Evolutionary conservation across 1,140 invertebrate genomes (phyloP).

Genomic region (Macrostomum lignano): DNA sequence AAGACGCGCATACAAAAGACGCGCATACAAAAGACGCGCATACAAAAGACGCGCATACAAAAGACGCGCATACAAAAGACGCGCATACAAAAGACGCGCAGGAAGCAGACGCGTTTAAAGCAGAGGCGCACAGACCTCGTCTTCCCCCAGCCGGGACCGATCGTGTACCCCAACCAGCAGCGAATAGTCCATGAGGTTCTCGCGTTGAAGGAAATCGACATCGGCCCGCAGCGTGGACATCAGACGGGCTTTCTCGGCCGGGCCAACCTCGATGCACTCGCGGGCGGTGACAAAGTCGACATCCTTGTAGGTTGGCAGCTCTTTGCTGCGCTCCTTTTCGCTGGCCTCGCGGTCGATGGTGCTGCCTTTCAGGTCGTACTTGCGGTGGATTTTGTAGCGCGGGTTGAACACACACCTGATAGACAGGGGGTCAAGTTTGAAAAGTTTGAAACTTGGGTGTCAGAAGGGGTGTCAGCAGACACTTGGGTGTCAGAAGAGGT

Average conservation of each 20-base stretch:
- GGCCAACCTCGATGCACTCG: constrained; percentile 64
- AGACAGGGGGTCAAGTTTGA: no score
- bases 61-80: no score
- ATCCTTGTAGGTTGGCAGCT: constrained; percentile 82
- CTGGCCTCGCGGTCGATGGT: constrained; percentile 91
- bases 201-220: constrained; percentile 33
- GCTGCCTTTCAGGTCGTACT: constrained; percentile 51
- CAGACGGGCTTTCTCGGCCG: constrained; percentile 63
- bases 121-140: no score
- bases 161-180: constrained; percentile 72
- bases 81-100: no score
- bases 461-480: no score
- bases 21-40: no score
- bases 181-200: constrained; percentile 90
- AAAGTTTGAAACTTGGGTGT: no score
- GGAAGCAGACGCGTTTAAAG: no score
- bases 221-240: constrained; percentile 70
- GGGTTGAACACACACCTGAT: constrained; percentile 92
- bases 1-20: no score
- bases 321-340: constrained; percentile 83
- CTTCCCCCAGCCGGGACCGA: constrained; percentile 6
- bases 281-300: constrained; percentile 95
- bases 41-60: no score
- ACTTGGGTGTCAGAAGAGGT: no score
- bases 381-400: constrained; percentile 66